Evolutionary conservation across 2,797 vertebrate species (phyloP).

Genomic region (Kryptolebias ocellatus): DNA sequence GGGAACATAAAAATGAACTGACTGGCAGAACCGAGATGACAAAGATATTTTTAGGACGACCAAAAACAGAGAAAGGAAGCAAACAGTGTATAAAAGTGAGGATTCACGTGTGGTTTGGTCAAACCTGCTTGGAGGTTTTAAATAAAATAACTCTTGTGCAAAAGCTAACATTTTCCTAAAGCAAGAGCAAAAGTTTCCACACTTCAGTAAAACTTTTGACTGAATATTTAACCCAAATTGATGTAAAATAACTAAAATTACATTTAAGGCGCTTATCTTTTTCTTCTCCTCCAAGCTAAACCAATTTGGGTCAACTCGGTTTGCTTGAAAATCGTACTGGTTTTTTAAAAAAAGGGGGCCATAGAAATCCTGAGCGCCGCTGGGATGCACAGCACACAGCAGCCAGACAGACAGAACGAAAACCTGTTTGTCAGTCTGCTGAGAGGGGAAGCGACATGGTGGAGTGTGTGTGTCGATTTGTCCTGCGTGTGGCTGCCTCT

Average conservation of each 20-base stretch:
- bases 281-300: conserved; percentile 48
- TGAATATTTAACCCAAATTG: conserved; percentile 48
- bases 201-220: conserved; percentile 19
- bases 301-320: conserved; percentile 61
- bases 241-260: conserved; percentile 56
- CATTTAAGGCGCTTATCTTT: conserved; percentile 68
- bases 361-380: conserved; percentile 40
- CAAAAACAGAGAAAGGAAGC: conserved; percentile 14
- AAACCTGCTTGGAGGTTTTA: neutral
- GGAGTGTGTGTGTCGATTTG: conserved; percentile 11
- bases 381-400: conserved; percentile 13
- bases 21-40: conserved; percentile 50
- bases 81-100: conserved; percentile 1
- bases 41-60: conserved; percentile 35
- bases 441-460: too few species aligned
- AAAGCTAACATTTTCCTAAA: conserved; percentile 4
- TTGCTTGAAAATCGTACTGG: conserved; percentile 26
- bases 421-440: conserved; percentile 34
- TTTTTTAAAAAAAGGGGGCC: conserved; percentile 41
- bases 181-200: conserved; percentile 5
- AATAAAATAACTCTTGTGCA: neutral
- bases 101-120: conserved; percentile 13
- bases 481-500: conserved; percentile 43
- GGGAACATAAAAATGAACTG: conserved; percentile 44
- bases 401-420: conserved; percentile 22